Percentiles rank a stretch among this genome's conserved stretches.
These are phyloP conservation scores for Halictus ligatus DNA, from an alignment of 2,888 invertebrate species.

Conservation along the genomic window DNA sequence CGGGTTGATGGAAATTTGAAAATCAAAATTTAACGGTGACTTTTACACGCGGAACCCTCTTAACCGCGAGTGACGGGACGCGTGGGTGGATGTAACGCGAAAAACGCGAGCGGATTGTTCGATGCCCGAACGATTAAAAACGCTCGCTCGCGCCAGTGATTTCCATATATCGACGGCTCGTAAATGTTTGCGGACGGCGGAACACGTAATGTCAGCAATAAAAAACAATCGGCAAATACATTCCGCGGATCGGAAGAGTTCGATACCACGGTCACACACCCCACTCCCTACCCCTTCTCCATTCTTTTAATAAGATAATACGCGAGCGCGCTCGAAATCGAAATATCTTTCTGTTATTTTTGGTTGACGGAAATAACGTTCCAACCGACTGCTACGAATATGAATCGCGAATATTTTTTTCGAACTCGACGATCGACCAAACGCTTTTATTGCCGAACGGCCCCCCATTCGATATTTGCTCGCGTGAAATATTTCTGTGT, in stretches of 20 bases:
- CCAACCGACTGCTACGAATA: neutral
- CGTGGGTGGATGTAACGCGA: neutral
- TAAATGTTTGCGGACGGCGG: constrained; percentile 30
- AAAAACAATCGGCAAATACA: constrained; percentile 11
- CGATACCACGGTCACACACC: neutral
- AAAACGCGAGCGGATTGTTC: constrained; percentile 42
- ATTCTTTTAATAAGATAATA: constrained; percentile 11
- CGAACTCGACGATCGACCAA: neutral
- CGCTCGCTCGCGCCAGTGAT: constrained; percentile 29
- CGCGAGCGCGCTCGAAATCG: neutral
- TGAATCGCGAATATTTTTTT: neutral
- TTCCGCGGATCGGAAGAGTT: neutral
- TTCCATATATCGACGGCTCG: constrained; percentile 42
- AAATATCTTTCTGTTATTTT: constrained; percentile 3
- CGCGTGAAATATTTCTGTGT: neutral
- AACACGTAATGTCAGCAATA: constrained; percentile 18
- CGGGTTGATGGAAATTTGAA: neutral
- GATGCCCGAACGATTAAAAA: constrained; percentile 40
- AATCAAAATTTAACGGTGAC: constrained; percentile 35
- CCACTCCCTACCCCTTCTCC: fast-evolving
- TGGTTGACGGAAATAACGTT: neutral
- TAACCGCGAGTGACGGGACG: constrained; percentile 7
- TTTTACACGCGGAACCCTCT: constrained; percentile 1
- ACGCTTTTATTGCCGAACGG: neutral
- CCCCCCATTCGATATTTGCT: neutral